phyloP scores from a whole-genome alignment of 2,113 vertebrate species.

The Thunnus maccoyii region DNA sequence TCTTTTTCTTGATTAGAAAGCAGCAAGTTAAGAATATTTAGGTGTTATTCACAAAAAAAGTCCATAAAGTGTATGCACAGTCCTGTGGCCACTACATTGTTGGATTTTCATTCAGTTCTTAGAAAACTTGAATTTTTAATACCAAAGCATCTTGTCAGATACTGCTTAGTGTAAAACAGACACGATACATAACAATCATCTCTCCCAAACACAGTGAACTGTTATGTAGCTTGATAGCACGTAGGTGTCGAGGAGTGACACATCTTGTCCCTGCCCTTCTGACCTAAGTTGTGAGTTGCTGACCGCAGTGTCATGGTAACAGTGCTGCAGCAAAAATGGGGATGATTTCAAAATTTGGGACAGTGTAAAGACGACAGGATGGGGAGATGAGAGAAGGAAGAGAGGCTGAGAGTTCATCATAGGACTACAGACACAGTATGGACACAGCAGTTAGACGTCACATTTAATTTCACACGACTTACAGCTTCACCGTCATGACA shows the following conservation, averaged over 20 bases:
- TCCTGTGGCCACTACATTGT: too few relatives aligned
- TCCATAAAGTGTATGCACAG: too few relatives aligned
- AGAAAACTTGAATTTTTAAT: too few relatives aligned
- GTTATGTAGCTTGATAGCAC: neutral
- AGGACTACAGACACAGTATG: too few relatives aligned
- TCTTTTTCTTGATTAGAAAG: too few relatives aligned
- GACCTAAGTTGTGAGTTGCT: conserved; percentile 1
- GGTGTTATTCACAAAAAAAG: too few relatives aligned
- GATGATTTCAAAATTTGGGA: neutral
- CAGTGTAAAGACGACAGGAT: neutral
- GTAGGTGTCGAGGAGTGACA: neutral
- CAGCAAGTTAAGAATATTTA: too few relatives aligned
- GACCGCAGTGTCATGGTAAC: conserved; percentile 22
- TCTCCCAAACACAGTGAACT: neutral
- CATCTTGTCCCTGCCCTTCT: conserved; percentile 3
- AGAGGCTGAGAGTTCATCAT: neutral
- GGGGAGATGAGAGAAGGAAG: too few relatives aligned
- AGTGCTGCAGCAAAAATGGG: neutral
- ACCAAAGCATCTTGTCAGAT: neutral
- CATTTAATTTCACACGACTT: neutral
- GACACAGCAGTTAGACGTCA: too few relatives aligned
- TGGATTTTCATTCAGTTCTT: too few relatives aligned
- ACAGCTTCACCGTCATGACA: neutral
- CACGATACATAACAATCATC: neutral
- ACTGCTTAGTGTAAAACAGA: neutral